Evolutionary conservation across 2,888 invertebrate genomes (phyloP).

Genomic region (Seladonia tumulorum): DNA sequence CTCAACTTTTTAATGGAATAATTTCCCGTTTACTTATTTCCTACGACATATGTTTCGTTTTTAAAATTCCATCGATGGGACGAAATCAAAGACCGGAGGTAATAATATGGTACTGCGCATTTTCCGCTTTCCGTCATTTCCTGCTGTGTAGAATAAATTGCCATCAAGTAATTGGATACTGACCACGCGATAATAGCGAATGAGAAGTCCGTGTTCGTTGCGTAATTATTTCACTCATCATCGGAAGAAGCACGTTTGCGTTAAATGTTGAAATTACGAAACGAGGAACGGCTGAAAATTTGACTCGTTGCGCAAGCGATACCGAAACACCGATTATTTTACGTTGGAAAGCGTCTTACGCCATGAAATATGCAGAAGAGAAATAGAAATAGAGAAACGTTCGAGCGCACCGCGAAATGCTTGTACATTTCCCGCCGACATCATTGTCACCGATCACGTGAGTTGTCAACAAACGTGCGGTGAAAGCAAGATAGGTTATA

Average conservation of each 20-base stretch:
- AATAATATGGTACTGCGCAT: conserved; percentile 26
- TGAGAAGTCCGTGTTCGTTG: conserved; percentile 23
- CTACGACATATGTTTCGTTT: neutral
- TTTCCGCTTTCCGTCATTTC: conserved; percentile 46
- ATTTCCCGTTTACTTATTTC: neutral
- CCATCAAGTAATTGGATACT: conserved; percentile 42
- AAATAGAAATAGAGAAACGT: conserved; percentile 24
- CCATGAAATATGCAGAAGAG: neutral
- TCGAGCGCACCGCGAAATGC: conserved; percentile 26
- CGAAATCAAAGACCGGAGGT: neutral
- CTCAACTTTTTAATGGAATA: neutral
- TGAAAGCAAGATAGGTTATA: conserved; percentile 49
- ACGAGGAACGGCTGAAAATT: neutral
- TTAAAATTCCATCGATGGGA: neutral
- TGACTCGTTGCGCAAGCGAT: neutral
- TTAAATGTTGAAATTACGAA: conserved; percentile 3
- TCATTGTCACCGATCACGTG: conserved; percentile 42
- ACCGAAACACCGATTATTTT: neutral
- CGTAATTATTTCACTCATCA: conserved; percentile 20
- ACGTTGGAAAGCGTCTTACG: conserved; percentile 5
- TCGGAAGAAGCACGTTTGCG: neutral
- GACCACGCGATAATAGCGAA: conserved; percentile 28
- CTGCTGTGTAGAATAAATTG: conserved; percentile 36
- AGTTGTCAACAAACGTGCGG: conserved; percentile 52
- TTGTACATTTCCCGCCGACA: conserved; percentile 35